Conservation (phyloP, 2,113 vertebrate genomes). For the Emydura subglobosa region DNA sequence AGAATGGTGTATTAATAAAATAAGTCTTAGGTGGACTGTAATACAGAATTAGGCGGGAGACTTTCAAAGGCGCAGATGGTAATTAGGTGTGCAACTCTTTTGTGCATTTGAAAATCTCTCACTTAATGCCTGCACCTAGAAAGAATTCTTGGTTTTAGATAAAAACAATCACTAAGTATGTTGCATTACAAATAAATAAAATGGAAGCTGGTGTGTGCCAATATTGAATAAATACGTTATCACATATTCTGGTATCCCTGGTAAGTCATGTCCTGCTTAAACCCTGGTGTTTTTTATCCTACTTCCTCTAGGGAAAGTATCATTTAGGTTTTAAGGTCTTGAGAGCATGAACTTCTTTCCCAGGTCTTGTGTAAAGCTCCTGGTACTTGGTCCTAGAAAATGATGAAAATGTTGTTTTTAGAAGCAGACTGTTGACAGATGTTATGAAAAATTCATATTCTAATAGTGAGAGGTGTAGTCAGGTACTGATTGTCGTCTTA, state of each 20-base stretch:
- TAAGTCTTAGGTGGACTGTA: too few species aligned
- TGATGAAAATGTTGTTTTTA: neutral
- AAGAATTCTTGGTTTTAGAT: neutral
- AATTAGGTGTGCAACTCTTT: neutral
- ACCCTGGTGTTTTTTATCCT: neutral
- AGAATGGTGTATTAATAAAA: neutral
- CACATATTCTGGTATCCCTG: neutral
- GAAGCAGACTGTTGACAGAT: neutral
- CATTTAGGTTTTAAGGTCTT: neutral
- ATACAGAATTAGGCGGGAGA: too few species aligned
- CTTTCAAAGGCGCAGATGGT: neutral
- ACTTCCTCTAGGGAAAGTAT: neutral
- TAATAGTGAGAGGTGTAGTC: neutral
- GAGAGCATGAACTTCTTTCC: neutral
- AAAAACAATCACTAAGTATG: neutral
- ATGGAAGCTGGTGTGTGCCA: neutral
- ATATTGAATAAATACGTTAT: neutral
- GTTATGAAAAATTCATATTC: neutral
- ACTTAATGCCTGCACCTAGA: neutral
- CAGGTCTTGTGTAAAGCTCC: neutral
- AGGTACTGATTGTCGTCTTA: neutral
- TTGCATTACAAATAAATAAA: neutral
- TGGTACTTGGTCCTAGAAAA: neutral
- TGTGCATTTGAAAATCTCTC: neutral
- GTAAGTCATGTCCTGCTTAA: neutral